phyloP scores from a whole-genome alignment of 2,888 invertebrate species.

The Caenorhabditis sp. region DNA sequence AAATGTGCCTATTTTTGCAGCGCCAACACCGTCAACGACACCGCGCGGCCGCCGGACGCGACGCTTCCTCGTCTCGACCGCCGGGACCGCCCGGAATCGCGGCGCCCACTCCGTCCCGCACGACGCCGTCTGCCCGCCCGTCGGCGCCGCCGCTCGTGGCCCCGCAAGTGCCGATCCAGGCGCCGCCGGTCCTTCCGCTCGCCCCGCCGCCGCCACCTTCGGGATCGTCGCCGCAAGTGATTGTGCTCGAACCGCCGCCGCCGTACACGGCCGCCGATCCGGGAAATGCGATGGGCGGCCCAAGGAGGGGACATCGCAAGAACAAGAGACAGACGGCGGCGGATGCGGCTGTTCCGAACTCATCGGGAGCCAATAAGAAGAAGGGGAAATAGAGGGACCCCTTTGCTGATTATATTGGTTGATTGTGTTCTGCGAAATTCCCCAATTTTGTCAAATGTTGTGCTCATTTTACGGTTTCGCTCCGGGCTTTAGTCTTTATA shows the following conservation, averaged over 20 bases:
- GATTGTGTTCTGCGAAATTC: not conserved
- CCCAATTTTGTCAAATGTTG: slow-evolving; percentile 1
- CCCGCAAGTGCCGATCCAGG: slow-evolving; percentile 39
- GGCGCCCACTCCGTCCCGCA: slow-evolving; percentile 39
- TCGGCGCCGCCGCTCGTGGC: slow-evolving; percentile 62
- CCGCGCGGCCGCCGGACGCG: slow-evolving; percentile 61
- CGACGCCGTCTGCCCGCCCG: slow-evolving; percentile 57
- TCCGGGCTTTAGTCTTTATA: slow-evolving; percentile 43
- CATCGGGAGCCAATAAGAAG: slow-evolving; percentile 29
- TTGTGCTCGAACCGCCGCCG: slow-evolving; percentile 73
- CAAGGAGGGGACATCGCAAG: slow-evolving; percentile 68
- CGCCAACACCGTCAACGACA: slow-evolving; percentile 64
- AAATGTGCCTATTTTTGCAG: slow-evolving; percentile 31
- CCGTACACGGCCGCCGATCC: slow-evolving; percentile 68
- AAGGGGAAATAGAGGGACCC: slow-evolving; percentile 4
- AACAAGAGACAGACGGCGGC: slow-evolving; percentile 69
- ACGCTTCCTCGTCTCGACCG: slow-evolving; percentile 39
- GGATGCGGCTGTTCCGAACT: slow-evolving; percentile 48
- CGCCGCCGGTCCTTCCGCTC: slow-evolving; percentile 9
- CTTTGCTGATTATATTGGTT: not conserved
- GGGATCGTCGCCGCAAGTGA: slow-evolving; percentile 53
- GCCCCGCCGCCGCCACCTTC: slow-evolving; percentile 38
- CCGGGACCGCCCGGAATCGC: not conserved
- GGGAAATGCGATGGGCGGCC: slow-evolving; percentile 64
- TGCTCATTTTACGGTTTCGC: slow-evolving; percentile 42